Evolutionary conservation across 1,140 invertebrate species (phyloP).

Genomic region (Drosophila simulans): DNA sequence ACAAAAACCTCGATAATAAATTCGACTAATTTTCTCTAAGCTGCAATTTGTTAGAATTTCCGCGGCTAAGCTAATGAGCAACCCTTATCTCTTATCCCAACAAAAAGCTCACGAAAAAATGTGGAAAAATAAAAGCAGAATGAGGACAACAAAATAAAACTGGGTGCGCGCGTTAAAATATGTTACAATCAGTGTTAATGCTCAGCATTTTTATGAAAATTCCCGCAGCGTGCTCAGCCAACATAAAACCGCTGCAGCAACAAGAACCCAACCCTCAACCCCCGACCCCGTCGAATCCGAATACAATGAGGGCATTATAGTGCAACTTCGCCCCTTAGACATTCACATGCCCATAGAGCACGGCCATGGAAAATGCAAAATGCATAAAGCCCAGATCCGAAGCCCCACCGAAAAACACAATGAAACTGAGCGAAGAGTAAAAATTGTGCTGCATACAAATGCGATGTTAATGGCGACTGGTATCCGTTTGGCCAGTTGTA

Average conservation of each 20-base stretch:
- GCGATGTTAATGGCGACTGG: slow-evolving; percentile 57
- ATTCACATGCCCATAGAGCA: slow-evolving; percentile 14
- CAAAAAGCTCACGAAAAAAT: slow-evolving; percentile 14
- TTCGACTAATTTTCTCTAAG: slow-evolving; percentile 40
- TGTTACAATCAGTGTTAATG: slow-evolving; percentile 81
- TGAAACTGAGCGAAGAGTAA: slow-evolving; percentile 50
- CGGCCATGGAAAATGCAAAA: slow-evolving; percentile 45
- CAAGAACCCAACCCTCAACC: too few species aligned
- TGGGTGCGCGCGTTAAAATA: slow-evolving; percentile 61
- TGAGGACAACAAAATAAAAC: slow-evolving; percentile 43
- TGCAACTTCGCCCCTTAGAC: slow-evolving; percentile 49
- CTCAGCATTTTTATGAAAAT: slow-evolving; percentile 77
- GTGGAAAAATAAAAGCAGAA: slow-evolving; percentile 6
- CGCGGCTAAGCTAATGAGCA: slow-evolving; percentile 43
- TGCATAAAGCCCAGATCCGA: slow-evolving; percentile 49
- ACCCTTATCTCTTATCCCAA: slow-evolving; percentile 25
- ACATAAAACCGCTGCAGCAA: slow-evolving; percentile 25
- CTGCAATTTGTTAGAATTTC: slow-evolving; percentile 43
- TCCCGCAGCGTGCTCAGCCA: slow-evolving; percentile 47
- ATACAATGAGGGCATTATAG: slow-evolving; percentile 70
- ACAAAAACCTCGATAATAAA: slow-evolving; percentile 12
- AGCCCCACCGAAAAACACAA: slow-evolving; percentile 48
- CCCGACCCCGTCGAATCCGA: slow-evolving; percentile 24
- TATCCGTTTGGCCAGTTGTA: slow-evolving; percentile 28
- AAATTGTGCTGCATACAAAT: slow-evolving; percentile 67